Base-by-base conservation (phyloP, 2,113 vertebrate genomes). In the Lepisosteus osseus region DNA sequence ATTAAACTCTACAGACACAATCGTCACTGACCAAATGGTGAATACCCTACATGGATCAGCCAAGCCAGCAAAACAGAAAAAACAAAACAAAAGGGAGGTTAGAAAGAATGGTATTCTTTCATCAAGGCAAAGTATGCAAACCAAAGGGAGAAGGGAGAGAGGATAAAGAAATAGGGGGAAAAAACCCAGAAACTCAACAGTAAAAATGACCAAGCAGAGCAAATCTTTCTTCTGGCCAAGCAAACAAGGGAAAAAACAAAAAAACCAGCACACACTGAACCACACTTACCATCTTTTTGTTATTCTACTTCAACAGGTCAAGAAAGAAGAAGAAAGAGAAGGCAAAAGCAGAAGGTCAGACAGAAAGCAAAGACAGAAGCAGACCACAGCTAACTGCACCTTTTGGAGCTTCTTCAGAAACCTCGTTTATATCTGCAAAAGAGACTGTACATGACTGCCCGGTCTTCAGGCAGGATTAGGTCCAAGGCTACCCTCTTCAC, bases 241-340 rank as follows among this genome's bases (percentile, higher is more conserved):
- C 90, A 91, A 80, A 90, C 85, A 88, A 79, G 71, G 80, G 80
- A 84, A 84, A 72, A 84, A 89, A 29, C 29, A 29, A 29, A 29
- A 29, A 29, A 29, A 29, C 29, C 89, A 86, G 88, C 87, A 90
- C 91, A 93, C 87, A 80, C 76, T 86, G 81, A 84, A 92, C 91
- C 90, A 87, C 92, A 98, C 97, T 99, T 96, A 98, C 96, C 96
- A 97, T 97, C 91, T 94, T 98, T 92, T 95, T 94, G 88, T 92
- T 93, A 94, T 94, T 97, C 96, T 99, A 98, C 94, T 94, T 97
- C 94, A 96, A 90, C 93, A 83, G 82, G 89, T 91, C 90, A 92
- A 92, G 89, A 94, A 90, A 94, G 86, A 90, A 86, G 85, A 93
- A 91, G 89, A 74, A 80, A 92, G 90, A 91, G 90, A 94, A 90